Conservation (phyloP, 2,888 invertebrate species). For the Galeruca laticollis region DNA sequence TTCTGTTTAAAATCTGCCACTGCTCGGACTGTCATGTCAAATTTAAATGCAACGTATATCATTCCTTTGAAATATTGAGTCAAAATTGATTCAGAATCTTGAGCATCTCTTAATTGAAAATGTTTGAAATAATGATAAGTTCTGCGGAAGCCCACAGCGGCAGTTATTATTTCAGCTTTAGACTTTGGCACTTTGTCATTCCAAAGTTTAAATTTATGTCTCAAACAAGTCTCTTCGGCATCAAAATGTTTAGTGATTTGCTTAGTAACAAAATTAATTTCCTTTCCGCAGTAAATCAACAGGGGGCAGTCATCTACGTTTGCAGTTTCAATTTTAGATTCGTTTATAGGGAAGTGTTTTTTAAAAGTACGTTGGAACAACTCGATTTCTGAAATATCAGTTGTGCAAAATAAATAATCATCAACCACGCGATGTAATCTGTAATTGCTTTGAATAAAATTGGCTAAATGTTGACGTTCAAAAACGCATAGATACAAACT, state of each 20-base stretch:
- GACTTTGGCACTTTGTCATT: conserved; percentile 39
- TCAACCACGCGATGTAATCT: conserved; percentile 49
- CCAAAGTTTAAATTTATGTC: conserved; percentile 52
- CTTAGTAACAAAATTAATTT: conserved; percentile 48
- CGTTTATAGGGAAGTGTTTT: conserved; percentile 43
- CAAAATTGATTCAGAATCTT: conserved; percentile 46
- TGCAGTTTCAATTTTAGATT: conserved; percentile 44
- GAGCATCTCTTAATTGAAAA: conserved; percentile 47
- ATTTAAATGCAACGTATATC: conserved; percentile 50
- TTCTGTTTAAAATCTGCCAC: conserved; percentile 34
- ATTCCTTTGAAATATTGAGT: conserved; percentile 50
- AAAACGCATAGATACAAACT: conserved; percentile 46
- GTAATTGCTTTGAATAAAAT: conserved; percentile 30
- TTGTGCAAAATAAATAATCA: conserved; percentile 52
- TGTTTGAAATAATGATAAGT: conserved; percentile 47
- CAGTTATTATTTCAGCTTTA: conserved; percentile 32
- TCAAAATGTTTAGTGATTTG: conserved; percentile 45
- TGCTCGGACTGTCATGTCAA: conserved; percentile 45
- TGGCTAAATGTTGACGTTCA: conserved; percentile 40
- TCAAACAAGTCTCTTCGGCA: conserved; percentile 34
- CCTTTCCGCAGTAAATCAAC: conserved; percentile 48
- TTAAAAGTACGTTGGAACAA: conserved; percentile 34
- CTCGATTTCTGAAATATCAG: conserved; percentile 34
- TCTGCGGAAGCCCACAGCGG: conserved; percentile 39
- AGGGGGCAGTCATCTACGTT: conserved; percentile 20